Base-by-base conservation (phyloP, 2,113 vertebrate species). In the Barbus barbus region DNA sequence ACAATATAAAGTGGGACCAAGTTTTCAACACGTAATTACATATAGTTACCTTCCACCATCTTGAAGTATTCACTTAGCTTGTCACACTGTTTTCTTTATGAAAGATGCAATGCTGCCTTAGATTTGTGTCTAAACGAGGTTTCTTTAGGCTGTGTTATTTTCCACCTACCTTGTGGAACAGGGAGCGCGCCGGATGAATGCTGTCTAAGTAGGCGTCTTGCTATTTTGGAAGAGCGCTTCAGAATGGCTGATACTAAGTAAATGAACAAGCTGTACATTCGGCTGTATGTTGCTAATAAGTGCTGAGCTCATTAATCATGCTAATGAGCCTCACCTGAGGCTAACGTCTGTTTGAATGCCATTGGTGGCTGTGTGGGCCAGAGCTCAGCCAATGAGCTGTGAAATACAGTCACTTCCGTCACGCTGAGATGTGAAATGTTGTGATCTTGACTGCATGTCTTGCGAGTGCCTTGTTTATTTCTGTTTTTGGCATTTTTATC, bases 221-320 rank as follows among this genome's bases (percentile, higher is more conserved):
- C 22, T 60, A 67, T 69, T 69, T 38, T 22, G 65, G 65, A 22
- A 38, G 20, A 58, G 31, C 2, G 51, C 74, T 56, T 53, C 44
- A 75, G 73, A 51, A 80, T 12, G 18, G 24, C 69, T 80, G 51
- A 82, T 51, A 36, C 11, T 11, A 80, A 28, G 46, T 56, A 58
- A 78, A 36, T 58, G 3, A 78, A 58, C 75, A 78, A 33, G 31
- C 51, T 78, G 36, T 58, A 71, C 65, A 69, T 90, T 88, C 85
- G 69, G 58, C 75, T 88, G 84, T 78, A 81, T 84, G 90, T 86
- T 86, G 84, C 81, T 91, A 90, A 91, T 88, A 87, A 61, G 85
- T 90, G 91, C 91, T 89, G 89, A 92, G 86, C 88, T 91, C 89
- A 85, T 92, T 90, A 91, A 92, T 93, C 91, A 92, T 83, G 87